Evolutionary conservation across 2,888 invertebrate genomes (phyloP), one percentile per base, ranked within the genome.

Genomic region (Cataglyphis albicans): DNA sequence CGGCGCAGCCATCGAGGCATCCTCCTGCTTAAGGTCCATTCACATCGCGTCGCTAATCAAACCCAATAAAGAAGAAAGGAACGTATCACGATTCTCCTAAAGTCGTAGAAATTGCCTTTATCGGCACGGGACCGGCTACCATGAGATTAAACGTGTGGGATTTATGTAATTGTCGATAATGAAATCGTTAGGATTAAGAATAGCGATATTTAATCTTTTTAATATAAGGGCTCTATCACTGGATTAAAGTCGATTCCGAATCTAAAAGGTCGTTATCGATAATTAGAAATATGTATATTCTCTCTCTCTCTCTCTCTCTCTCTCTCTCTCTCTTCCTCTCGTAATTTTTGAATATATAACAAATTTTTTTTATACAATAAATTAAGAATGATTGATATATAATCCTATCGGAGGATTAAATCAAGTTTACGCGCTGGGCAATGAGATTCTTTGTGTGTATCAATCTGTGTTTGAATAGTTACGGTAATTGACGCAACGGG

Each of bases 1-100:
- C 91, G 89, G 89, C 88, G 90, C 88, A 89, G 89, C 89, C 90
- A 90, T 91, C 84, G 89, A 88, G 87, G 87, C 87, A 89, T 90
- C 90, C 90, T 90, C 86, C 84, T 84, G 85, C 84, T 89, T 88
- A 89, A 89, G 89, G 88, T 87, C 89, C 89, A 89, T 89, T 89
- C 89, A 89, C 89, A 89, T 89, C 84, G 89, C 81, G 73, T 88
- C 85, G 88, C 89, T 89, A 89, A 89, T 89, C 89, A 89, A 89
- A 86, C 35, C 83, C 82, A 86, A 89, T 87, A 87, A 88, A 82
- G 86, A 12, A 41, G 15, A 44, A 44, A 84, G 73, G 72, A 82
- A 74, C 86, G 83, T 72, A 61, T 48, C 38, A 67, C 73, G 83
- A 73, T 85, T 86, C 86, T 76, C 84, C 74, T 82, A 83, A 87